Evolutionary conservation across 2,888 invertebrate genomes (phyloP).

Genomic region (Cinara cedri): DNA sequence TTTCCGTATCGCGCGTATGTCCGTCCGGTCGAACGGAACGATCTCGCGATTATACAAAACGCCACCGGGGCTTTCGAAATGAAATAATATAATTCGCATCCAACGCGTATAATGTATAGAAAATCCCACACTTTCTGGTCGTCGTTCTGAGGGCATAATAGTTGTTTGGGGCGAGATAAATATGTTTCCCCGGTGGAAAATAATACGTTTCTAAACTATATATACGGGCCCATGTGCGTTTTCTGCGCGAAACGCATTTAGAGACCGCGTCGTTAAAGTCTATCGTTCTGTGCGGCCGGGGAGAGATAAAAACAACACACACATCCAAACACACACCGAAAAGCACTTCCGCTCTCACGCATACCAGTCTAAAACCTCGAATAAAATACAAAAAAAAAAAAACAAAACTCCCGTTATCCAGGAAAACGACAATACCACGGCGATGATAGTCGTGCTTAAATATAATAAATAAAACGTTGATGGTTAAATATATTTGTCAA

Average conservation of each 20-base stretch:
- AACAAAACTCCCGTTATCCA: too few species aligned
- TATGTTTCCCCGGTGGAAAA: neutral
- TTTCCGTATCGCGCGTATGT: too few species aligned
- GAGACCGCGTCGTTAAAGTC: neutral
- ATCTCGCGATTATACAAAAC: too few species aligned
- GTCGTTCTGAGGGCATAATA: neutral
- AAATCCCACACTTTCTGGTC: too few species aligned
- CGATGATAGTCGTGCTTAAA: too few species aligned
- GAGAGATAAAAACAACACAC: slow-evolving; percentile 14
- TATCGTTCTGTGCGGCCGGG: neutral
- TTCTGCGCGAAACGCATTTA: slow-evolving; percentile 3
- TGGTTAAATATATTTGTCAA: neutral
- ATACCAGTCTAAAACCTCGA: neutral
- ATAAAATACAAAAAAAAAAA: neutral
- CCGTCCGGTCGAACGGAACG: too few species aligned
- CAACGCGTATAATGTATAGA: too few species aligned
- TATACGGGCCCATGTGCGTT: neutral
- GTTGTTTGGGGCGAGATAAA: neutral
- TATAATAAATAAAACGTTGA: too few species aligned
- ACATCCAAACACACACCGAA: neutral
- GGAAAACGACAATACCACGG: neutral
- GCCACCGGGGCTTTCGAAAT: too few species aligned
- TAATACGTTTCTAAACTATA: neutral
- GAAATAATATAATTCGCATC: too few species aligned
- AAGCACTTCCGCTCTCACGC: neutral